Conservation (phyloP, 2,888 invertebrate species). For the Smittia aterrima region DNA sequence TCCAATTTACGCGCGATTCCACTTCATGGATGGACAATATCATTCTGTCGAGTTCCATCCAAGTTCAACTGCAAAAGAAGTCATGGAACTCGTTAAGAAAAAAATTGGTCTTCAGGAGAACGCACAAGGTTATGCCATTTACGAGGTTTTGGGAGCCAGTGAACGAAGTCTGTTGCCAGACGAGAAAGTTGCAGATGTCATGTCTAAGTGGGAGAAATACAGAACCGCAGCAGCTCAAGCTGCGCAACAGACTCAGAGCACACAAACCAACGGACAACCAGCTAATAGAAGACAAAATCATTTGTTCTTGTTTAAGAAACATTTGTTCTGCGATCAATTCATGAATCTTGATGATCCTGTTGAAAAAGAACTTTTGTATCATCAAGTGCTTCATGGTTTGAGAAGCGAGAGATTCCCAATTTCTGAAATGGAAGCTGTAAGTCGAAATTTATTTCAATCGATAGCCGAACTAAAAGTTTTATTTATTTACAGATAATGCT, state of each 20-base stretch:
- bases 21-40: slow-evolving; percentile 92
- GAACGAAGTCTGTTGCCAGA: slow-evolving; percentile 80
- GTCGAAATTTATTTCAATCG: slow-evolving; percentile 49
- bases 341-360: slow-evolving; percentile 80
- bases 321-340: slow-evolving; percentile 75
- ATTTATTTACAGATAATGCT: slow-evolving; percentile 76
- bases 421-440: slow-evolving; percentile 89
- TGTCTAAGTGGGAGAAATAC: slow-evolving; percentile 93
- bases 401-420: slow-evolving; percentile 89
- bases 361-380: slow-evolving; percentile 90
- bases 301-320: slow-evolving; percentile 76
- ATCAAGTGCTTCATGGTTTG: slow-evolving; percentile 87
- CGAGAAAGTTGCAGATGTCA: slow-evolving; percentile 90
- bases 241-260: slow-evolving; percentile 49
- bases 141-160: slow-evolving; percentile 83
- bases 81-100: slow-evolving; percentile 80
- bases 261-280: slow-evolving; percentile 52
- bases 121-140: slow-evolving; percentile 77
- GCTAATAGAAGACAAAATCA: slow-evolving; percentile 61
- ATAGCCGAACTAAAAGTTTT: not conserved
- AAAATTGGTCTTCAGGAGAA: slow-evolving; percentile 71
- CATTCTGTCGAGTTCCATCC: slow-evolving; percentile 94
- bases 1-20: slow-evolving; percentile 85
- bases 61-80: slow-evolving; percentile 85
- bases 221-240: slow-evolving; percentile 67